Evolutionary conservation across 2,888 invertebrate species (phyloP), one percentile per base, ranked within the genome.

Genomic region (Ectobius pallidus): DNA sequence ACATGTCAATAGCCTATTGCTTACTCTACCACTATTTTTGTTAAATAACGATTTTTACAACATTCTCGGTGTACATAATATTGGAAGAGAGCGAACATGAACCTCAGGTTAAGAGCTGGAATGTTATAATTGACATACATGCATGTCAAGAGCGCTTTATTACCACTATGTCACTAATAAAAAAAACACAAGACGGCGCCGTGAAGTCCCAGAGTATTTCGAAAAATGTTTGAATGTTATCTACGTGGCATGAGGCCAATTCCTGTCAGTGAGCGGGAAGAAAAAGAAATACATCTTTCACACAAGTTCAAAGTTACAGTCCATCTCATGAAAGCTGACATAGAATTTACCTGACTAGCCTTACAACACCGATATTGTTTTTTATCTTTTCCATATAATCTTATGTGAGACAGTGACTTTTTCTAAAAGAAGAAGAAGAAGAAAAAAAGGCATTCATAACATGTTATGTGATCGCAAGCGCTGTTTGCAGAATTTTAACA

Each of bases 191-290:
- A 27, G 27, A 55, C 27, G 55, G 46, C 14, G 55, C 55, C 30
- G 16, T 55, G 27, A 46, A 55, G 55, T 55, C 55, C 25, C 22
- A 55, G 27, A 25, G 14, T 55, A 55, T 25, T 55, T 22, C 55
- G 27, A 55, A 58, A 58, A 58, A 20, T 58, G n/a, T 46, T 46
- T 46, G 7, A 30, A 30, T n/a, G 58, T 58, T 30, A 58, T 58
- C 32, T 58, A 2, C 6, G 11, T 58, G 58, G 58, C 58, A 30
- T 25, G n/a, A 58, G 30, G 58, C 58, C 58, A 58, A 30, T 11
- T 22, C 2, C 18, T 25, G 9, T 20, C n/a, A n/a, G 32, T 58
- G 27, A 58, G 27, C 6, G 9, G 55, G 4, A 58, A 30, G n/a
- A 58, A 30, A 11, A 58, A 58, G 58, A 58, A 20, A 58, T 58